Evolutionary conservation across 2,797 vertebrate species (phyloP).

Genomic region (Xiphophorus birchmanni): DNA sequence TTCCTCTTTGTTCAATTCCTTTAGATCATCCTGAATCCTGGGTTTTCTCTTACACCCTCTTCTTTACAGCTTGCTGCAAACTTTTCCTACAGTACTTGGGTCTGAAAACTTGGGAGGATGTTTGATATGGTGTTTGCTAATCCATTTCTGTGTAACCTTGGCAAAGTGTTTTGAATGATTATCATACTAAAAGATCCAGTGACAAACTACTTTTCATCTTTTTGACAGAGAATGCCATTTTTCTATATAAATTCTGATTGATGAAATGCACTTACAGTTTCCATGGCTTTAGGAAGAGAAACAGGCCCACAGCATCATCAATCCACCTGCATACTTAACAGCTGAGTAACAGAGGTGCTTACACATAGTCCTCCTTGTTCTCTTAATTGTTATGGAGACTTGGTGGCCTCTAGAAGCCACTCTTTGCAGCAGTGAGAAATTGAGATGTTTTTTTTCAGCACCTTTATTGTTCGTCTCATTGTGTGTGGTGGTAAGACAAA

Average conservation of each 20-base stretch:
- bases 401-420: background rate
- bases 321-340: background rate
- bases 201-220: background rate
- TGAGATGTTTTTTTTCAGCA: background rate
- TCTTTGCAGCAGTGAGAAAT: background rate
- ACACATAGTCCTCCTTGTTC: background rate
- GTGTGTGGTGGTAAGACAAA: background rate
- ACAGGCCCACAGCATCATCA: background rate
- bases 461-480: background rate
- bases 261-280: background rate
- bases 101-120: background rate
- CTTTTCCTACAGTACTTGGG: background rate
- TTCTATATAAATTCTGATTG: background rate
- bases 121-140: background rate
- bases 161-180: background rate
- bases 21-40: background rate
- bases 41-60: too few relatives aligned
- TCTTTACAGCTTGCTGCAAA: background rate
- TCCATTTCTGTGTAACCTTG: background rate
- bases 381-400: background rate
- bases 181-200: background rate
- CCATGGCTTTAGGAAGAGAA: background rate
- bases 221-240: background rate
- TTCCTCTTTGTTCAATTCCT: background rate
- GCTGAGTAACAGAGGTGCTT: background rate